These are phyloP conservation scores for Pongo abelii DNA, from an alignment of 2,113 vertebrate species.

Conservation along the genomic window DNA sequence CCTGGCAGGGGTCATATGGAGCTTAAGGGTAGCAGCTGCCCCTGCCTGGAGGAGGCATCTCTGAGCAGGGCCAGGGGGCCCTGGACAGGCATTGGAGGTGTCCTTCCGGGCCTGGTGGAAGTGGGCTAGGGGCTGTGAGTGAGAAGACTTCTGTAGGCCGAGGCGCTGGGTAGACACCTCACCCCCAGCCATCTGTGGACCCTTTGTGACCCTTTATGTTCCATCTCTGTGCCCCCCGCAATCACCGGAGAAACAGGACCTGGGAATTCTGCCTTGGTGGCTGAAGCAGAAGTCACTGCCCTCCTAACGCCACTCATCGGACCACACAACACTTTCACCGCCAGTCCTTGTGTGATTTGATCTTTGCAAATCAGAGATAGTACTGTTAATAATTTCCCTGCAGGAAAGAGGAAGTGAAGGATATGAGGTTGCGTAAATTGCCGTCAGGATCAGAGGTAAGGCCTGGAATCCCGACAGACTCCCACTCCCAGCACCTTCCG, in stretches of 20 bases:
- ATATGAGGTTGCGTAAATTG: not conserved
- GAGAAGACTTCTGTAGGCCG: fast-evolving
- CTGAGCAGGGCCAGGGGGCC: not conserved
- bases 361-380: not conserved
- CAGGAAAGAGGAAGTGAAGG: constrained; percentile 12
- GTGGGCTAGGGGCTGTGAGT: not conserved
- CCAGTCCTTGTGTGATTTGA: not conserved
- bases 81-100: not conserved
- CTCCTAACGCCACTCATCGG: not conserved
- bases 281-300: not conserved
- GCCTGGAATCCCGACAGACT: not conserved
- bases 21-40: not conserved
- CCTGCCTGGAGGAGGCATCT: not conserved
- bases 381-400: not conserved
- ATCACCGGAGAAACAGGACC: not conserved
- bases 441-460: not conserved
- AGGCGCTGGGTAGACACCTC: not conserved
- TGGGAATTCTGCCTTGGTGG: not conserved
- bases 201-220: not conserved
- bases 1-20: not conserved
- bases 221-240: not conserved
- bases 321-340: not conserved
- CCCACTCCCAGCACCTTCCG: not conserved
- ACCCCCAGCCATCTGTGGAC: too few species aligned
- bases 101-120: not conserved